Base-by-base conservation (phyloP, 2,797 vertebrate genomes). In the Vireo griseus region DNA sequence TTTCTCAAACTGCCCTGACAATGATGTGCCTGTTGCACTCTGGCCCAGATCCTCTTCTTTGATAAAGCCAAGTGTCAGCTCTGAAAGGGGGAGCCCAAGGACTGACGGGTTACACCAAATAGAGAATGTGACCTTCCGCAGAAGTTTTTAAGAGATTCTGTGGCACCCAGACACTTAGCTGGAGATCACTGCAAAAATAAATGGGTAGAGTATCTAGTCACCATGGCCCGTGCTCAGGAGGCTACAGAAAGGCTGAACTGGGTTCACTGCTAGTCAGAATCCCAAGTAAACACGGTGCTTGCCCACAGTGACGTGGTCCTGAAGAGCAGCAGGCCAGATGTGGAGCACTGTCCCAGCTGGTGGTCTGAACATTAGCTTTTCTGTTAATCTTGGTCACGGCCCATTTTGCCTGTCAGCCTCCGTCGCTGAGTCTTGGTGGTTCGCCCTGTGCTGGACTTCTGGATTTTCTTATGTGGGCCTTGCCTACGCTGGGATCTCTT, bases 361-460 rank as follows among this genome's bases (percentile, higher is more conserved):
- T 67, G 52, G 37, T 47, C 35, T 22, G 26, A 76, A 45, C 45
- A 26, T 15, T 9, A 37, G 19, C 8, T 44, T 59, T 59, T 61
- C 65, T 5, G 1, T 98, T 97, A 98, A 50, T 99, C 98, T 67
- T 97, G 95, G 50, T 97, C 97, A 5, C 92, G 97, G 47, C 93
- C 92, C 44, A 90, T 88, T 92, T 22, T 97, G 82, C 98, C 98
- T 0, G 99, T 99, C 89, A 98, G 96, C 40, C 97, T 96, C 29
- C 99, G 98, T 42, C 99, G 98, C 96, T 99, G 98, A 35, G 95
- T 96, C 96, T 99, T 99, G 86, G 97, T 98, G 65, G 98, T 99
- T 69, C 95, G 98, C 6, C 98, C 97, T 0, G 88, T 69, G 39
- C 92, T 92, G 2, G 94, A 83, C 42, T 96, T 97, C 75, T 97